phyloP scores from a whole-genome alignment of 2,797 vertebrate genomes.

The Smutsia gigantea region DNA sequence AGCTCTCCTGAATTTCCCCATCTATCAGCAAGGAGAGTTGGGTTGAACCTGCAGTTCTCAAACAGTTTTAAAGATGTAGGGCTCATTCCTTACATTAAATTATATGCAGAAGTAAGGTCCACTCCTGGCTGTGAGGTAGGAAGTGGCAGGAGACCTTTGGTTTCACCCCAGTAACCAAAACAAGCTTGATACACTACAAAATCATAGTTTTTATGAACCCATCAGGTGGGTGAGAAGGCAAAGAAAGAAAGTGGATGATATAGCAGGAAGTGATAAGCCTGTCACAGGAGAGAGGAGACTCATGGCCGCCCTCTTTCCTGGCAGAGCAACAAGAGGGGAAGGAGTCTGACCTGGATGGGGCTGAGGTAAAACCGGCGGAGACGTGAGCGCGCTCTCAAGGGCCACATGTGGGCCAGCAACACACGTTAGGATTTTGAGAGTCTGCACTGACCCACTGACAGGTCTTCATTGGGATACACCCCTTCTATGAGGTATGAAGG shows the following conservation, averaged over 20 bases:
- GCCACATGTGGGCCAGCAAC: no score
- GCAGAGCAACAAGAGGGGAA: not conserved
- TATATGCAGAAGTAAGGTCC: not conserved
- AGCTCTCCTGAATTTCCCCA: not conserved
- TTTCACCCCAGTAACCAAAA: not conserved
- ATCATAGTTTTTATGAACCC: not conserved
- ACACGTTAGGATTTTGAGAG: not conserved
- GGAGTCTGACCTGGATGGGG: not conserved
- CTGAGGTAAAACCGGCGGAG: not conserved
- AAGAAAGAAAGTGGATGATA: not conserved
- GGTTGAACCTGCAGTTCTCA: not conserved
- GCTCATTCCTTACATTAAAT: not conserved
- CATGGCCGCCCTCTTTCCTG: not conserved
- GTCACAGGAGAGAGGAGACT: not conserved
- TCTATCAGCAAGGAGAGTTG: not conserved
- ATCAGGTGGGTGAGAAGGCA: not conserved
- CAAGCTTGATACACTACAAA: not conserved
- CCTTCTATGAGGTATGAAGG: not conserved
- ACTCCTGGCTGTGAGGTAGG: not conserved
- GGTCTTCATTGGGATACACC: not conserved
- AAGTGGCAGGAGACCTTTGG: not conserved
- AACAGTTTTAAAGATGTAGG: not conserved
- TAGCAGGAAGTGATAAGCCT: not conserved
- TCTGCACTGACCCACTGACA: fast-evolving
- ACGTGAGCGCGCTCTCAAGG: not conserved